Evolutionary conservation across 1,140 invertebrate genomes (phyloP).

Genomic region (Chymomyza costata): DNA sequence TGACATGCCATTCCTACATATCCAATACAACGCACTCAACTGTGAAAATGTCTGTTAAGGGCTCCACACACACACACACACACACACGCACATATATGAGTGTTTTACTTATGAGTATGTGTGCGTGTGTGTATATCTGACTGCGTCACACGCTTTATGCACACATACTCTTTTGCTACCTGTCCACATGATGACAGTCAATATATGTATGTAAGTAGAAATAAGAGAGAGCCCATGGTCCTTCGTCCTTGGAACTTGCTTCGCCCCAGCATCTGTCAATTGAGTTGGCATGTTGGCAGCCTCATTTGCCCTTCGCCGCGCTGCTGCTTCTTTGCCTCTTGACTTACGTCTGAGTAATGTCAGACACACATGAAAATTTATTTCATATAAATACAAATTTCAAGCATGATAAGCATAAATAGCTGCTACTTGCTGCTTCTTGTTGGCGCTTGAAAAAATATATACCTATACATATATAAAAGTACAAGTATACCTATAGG

Average conservation of each 20-base stretch:
- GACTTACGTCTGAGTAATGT: constrained; percentile 62
- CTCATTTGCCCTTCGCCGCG: neutral
- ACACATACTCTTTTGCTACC: constrained; percentile 20
- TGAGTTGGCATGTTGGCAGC: constrained; percentile 70
- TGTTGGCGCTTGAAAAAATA: constrained; percentile 28
- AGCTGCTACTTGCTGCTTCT: constrained; percentile 20
- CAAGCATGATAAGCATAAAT: constrained; percentile 63
- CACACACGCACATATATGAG: constrained; percentile 9
- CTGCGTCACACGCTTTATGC: too few relatives aligned
- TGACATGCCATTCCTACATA: constrained; percentile 29
- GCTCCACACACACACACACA: constrained; percentile 57
- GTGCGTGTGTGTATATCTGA: constrained; percentile 23
- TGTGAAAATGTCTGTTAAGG: constrained; percentile 72
- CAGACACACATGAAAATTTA: constrained; percentile 45
- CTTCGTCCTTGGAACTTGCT: too few relatives aligned
- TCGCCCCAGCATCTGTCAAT: constrained; percentile 61
- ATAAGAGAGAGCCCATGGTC: constrained; percentile 16
- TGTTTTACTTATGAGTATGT: constrained; percentile 28
- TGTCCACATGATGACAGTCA: constrained; percentile 68
- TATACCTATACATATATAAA: constrained; percentile 3
- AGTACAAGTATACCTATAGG: neutral
- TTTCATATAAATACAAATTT: neutral
- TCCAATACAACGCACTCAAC: constrained; percentile 64
- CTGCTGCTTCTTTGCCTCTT: constrained; percentile 32
- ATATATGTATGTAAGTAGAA: constrained; percentile 5